phyloP scores from a whole-genome alignment of 2,888 invertebrate species.

The Campoletis raptor region DNA sequence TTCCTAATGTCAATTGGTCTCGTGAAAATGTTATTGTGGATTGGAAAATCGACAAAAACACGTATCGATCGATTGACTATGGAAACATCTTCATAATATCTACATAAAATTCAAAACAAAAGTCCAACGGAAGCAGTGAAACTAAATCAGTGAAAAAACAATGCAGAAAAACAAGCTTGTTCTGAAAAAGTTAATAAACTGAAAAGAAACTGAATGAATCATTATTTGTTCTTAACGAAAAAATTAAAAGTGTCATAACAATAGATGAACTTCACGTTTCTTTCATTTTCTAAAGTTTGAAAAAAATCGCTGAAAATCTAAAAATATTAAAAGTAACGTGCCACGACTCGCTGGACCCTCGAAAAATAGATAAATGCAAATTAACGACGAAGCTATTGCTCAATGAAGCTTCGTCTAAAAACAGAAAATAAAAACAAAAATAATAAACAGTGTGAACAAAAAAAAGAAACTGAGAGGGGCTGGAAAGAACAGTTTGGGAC shows the following conservation, averaged over 20 bases:
- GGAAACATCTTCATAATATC: background rate
- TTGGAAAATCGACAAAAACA: background rate
- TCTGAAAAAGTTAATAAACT: background rate
- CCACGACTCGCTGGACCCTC: background rate
- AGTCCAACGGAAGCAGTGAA: too few relatives aligned
- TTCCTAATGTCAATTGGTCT: conserved; percentile 39
- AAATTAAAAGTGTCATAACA: background rate
- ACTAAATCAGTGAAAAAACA: background rate
- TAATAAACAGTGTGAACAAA: background rate
- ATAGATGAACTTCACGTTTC: background rate
- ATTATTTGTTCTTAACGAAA: background rate
- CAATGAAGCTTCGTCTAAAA: conserved; percentile 54
- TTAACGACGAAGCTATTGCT: conserved; percentile 58
- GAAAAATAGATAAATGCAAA: conserved; percentile 8
- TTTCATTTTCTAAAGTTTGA: background rate
- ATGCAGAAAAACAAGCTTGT: background rate
- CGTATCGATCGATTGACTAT: background rate
- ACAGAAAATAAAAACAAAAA: conserved; percentile 4
- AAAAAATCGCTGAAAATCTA: background rate
- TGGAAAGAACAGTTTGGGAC: conserved; percentile 39
- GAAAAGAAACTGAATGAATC: background rate
- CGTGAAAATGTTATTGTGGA: conserved; percentile 49
- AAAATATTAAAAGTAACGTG: background rate
- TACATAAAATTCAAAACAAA: too few relatives aligned
- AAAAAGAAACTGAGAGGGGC: conserved; percentile 52